Percentiles rank a stretch among this genome's conserved stretches.
Evolutionary conservation across 2,113 vertebrate species (phyloP).

Genomic region (Todiramphus chloris): DNA sequence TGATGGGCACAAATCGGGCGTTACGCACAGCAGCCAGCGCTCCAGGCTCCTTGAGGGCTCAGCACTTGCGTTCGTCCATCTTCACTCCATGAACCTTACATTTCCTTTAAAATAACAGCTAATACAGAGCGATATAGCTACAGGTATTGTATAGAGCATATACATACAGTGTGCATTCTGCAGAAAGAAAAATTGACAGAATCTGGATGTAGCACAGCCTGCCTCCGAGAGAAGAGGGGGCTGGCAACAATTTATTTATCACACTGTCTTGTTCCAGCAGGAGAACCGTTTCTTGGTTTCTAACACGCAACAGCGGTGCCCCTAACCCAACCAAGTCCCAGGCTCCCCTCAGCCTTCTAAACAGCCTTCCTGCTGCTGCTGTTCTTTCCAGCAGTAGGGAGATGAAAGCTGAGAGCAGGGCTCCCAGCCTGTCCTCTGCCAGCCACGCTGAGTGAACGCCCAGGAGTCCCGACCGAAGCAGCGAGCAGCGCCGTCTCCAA

Average conservation of each 20-base stretch:
- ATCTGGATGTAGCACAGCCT: neutral
- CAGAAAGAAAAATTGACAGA: neutral
- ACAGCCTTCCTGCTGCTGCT: neutral
- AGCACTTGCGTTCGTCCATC: neutral
- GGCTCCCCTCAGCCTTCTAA: neutral
- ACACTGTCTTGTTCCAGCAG: neutral
- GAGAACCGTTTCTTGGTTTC: neutral
- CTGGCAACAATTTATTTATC: fast-evolving
- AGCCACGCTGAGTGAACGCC: neutral
- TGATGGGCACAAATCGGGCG: neutral
- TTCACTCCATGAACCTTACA: neutral
- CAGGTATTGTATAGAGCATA: fast-evolving
- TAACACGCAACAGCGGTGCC: fast-evolving
- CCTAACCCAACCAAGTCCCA: neutral
- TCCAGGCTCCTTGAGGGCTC: neutral
- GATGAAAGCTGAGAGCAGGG: neutral
- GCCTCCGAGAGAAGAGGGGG: neutral
- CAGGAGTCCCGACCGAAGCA: neutral
- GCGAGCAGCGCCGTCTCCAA: neutral
- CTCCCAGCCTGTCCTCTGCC: neutral
- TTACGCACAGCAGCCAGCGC: neutral
- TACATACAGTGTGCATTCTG: fast-evolving
- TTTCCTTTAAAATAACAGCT: neutral
- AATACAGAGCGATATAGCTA: neutral
- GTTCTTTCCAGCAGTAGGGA: neutral